Percentiles rank a stretch among this genome's conserved stretches.
Conservation (phyloP, 2,113 vertebrate genomes). For the Grus americana region DNA sequence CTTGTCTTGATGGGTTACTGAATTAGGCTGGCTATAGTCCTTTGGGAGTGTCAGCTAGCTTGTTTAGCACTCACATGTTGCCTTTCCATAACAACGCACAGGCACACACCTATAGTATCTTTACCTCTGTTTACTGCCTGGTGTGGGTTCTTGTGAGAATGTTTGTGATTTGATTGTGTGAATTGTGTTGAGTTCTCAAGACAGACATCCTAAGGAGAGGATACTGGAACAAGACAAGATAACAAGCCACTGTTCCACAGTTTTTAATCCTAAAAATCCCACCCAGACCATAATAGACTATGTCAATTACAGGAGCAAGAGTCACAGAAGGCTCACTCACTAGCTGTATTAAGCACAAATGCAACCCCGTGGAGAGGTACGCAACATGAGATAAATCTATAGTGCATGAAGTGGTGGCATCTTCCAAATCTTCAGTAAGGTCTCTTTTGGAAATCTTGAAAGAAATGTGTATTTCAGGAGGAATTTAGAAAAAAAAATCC, state of each 20-base stretch:
- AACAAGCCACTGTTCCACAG: neutral
- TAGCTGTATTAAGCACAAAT: neutral
- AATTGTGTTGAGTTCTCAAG: neutral
- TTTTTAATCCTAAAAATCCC: neutral
- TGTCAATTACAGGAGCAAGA: neutral
- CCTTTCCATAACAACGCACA: neutral
- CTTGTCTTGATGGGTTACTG: neutral
- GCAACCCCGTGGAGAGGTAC: fast-evolving
- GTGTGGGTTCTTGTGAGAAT: neutral
- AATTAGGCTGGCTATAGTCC: neutral
- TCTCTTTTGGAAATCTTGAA: neutral
- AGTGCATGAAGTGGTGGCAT: neutral
- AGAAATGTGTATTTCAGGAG: neutral
- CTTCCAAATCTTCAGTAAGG: neutral
- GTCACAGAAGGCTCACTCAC: neutral
- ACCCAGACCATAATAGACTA: neutral
- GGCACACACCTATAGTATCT: neutral
- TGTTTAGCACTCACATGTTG: neutral
- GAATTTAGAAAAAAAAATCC: neutral
- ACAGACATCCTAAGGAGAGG: neutral
- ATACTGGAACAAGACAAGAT: neutral
- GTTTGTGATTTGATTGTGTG: neutral
- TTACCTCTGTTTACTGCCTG: neutral
- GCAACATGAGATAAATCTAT: neutral
- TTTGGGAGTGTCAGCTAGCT: neutral